Conservation (phyloP, 2,797 vertebrate species). For the Kryptopterus vitreolus region DNA sequence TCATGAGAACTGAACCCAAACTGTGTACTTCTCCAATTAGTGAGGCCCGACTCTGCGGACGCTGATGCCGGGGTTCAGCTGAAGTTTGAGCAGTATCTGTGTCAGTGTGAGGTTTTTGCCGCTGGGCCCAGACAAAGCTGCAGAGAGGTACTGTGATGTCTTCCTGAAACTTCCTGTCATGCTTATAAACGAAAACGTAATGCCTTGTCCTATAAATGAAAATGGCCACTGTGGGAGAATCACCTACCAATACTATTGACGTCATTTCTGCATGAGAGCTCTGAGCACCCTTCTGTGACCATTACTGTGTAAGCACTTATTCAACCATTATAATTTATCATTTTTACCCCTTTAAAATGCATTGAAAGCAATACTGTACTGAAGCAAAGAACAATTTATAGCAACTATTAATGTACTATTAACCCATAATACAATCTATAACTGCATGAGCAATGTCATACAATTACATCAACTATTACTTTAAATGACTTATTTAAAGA, state of each 20-base stretch:
- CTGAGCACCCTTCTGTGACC: neutral
- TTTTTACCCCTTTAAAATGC: neutral
- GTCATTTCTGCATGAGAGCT: slow-evolving; percentile 64
- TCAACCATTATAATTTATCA: neutral
- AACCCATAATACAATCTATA: neutral
- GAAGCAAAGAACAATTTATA: neutral
- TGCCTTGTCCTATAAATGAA: slow-evolving; percentile 73
- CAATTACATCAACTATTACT: too few species aligned
- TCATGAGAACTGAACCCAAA: slow-evolving; percentile 40
- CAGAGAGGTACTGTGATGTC: slow-evolving; percentile 59
- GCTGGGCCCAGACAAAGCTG: slow-evolving; percentile 30
- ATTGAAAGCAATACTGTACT: neutral
- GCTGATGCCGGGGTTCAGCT: slow-evolving; percentile 46
- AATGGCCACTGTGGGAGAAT: slow-evolving; percentile 63
- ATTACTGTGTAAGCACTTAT: slow-evolving; percentile 29
- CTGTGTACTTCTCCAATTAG: slow-evolving; percentile 33
- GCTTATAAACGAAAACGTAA: slow-evolving; percentile 68
- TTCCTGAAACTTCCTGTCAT: slow-evolving; percentile 73
- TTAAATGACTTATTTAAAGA: too few species aligned
- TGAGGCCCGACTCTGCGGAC: slow-evolving; percentile 39
- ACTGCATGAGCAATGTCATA: neutral
- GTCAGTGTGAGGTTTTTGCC: slow-evolving; percentile 29
- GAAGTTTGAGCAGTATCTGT: slow-evolving; percentile 44
- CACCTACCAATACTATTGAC: slow-evolving; percentile 52
- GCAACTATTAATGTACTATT: neutral